Evolutionary conservation across 2,797 vertebrate species (phyloP).

Genomic region (Pelodytes ibericus): DNA sequence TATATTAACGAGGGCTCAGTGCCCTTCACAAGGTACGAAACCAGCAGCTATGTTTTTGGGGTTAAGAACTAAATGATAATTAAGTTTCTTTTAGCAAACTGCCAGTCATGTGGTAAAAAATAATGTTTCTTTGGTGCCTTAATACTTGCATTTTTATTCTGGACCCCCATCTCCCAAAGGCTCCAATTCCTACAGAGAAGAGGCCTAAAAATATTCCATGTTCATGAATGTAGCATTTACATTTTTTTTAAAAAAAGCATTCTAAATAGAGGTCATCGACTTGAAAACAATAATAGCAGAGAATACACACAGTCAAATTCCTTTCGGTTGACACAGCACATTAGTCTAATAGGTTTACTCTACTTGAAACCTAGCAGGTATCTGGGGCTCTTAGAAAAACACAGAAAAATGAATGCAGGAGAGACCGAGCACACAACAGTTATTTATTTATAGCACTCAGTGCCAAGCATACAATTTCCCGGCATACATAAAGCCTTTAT

Average conservation of each 20-base stretch:
- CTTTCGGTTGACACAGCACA: conserved; percentile 6
- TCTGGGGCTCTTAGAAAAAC: background rate
- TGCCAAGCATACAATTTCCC: background rate
- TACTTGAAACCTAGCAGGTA: background rate
- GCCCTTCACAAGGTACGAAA: no score
- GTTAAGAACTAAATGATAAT: no score
- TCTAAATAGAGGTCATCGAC: background rate
- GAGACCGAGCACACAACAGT: background rate
- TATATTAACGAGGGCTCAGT: no score
- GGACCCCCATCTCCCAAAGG: background rate
- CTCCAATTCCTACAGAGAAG: background rate
- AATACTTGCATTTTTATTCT: background rate
- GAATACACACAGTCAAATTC: background rate
- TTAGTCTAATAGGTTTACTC: background rate
- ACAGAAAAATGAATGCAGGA: background rate
- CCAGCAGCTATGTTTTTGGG: no score
- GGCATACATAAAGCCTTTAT: background rate
- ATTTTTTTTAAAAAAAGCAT: background rate
- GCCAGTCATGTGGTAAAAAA: no score
- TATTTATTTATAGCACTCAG: background rate
- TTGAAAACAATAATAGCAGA: background rate
- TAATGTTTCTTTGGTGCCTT: background rate
- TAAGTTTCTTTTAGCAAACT: no score
- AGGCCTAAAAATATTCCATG: background rate
- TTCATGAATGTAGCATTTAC: background rate